Evolutionary conservation across 2,888 invertebrate species (phyloP).

Genomic region (Trissolcus brochymenae): DNA sequence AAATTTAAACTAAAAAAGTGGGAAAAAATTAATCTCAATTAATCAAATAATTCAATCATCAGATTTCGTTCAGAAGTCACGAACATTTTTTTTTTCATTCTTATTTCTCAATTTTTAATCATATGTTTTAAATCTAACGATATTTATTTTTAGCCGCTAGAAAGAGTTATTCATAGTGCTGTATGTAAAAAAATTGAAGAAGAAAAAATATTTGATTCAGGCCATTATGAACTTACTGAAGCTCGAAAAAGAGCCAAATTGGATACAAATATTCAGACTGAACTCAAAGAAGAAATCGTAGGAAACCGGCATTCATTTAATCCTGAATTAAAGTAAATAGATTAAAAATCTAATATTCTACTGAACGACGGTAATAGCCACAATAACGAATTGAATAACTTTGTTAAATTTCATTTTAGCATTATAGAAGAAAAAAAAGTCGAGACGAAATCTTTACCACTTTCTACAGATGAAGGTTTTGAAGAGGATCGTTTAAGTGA

Average conservation of each 20-base stretch:
- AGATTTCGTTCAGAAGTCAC: too few relatives aligned
- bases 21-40: too few relatives aligned
- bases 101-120: too few relatives aligned
- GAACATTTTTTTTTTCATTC: too few relatives aligned
- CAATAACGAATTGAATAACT: too few relatives aligned
- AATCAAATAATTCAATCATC: too few relatives aligned
- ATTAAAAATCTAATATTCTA: background rate
- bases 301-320: constrained; percentile 55
- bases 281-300: constrained; percentile 14
- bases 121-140: too few relatives aligned
- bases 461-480: constrained; percentile 79
- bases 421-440: constrained; percentile 67
- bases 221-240: constrained; percentile 72
- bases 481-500: constrained; percentile 78
- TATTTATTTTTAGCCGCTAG: constrained; percentile 60
- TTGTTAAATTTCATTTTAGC: constrained; percentile 26
- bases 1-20: too few relatives aligned
- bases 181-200: constrained; percentile 67
- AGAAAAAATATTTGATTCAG: constrained; percentile 72
- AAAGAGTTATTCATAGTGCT: constrained; percentile 60
- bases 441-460: constrained; percentile 71
- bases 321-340: constrained; percentile 66
- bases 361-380: background rate
- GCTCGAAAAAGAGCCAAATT: constrained; percentile 70
- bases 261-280: constrained; percentile 61